These are phyloP conservation scores for Clivina fossor DNA, from an alignment of 2,888 invertebrate species.

Conservation along the genomic window DNA sequence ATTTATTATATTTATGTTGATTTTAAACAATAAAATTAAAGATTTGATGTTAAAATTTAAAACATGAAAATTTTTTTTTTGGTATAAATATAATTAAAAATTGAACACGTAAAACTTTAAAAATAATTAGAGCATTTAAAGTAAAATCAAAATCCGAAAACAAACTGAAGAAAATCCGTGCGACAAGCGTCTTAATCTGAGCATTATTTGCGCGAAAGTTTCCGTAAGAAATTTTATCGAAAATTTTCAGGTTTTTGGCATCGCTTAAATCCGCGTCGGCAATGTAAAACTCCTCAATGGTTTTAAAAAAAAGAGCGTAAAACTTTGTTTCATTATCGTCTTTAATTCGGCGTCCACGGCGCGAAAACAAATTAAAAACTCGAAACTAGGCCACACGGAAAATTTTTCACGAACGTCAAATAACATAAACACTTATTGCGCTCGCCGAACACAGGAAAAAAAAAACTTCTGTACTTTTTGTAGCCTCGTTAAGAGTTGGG, in stretches of 20 bases:
- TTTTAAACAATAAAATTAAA: too few species aligned
- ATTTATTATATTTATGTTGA: too few species aligned
- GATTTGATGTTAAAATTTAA: too few species aligned
- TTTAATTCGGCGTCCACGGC: conserved; percentile 22
- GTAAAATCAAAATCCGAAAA: too few species aligned
- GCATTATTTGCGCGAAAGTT: too few species aligned
- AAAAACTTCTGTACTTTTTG: conserved; percentile 11
- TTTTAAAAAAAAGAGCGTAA: conserved; percentile 14
- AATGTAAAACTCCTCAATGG: conserved; percentile 13
- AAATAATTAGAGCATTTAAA: too few species aligned
- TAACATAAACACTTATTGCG: conserved; percentile 29
- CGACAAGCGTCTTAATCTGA: too few species aligned
- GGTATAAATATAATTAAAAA: too few species aligned
- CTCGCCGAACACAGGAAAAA: conserved; percentile 2
- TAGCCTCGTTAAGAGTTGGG: conserved; percentile 6
- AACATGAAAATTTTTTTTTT: too few species aligned
- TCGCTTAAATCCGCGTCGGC: conserved; percentile 5
- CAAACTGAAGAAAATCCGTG: too few species aligned
- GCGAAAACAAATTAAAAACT: conserved; percentile 30
- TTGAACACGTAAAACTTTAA: too few species aligned
- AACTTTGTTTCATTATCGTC: conserved; percentile 20
- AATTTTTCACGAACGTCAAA: conserved; percentile 30
- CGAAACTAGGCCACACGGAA: conserved; percentile 25
- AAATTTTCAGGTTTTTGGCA: conserved; percentile 12
- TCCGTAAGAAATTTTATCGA: conserved; percentile 8